phyloP scores from a whole-genome alignment of 1,140 invertebrate genomes.

The Pachyrhynchus sulphureomaculatus region DNA sequence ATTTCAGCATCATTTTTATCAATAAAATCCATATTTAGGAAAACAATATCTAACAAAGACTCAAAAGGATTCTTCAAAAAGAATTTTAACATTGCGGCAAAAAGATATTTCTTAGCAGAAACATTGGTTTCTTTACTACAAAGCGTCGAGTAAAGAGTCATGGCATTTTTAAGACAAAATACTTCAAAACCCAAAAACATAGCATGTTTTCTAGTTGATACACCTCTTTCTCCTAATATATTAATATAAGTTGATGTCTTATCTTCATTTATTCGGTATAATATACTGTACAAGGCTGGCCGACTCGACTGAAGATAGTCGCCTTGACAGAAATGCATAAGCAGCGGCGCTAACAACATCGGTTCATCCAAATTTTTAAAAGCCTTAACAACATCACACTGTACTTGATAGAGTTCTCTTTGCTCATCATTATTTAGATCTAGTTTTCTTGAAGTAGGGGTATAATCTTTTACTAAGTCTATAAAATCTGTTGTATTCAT shows the following conservation, averaged over 20 bases:
- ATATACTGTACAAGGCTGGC: slow-evolving; percentile 8
- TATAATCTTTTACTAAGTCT: slow-evolving; percentile 1
- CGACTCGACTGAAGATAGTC: slow-evolving; percentile 19
- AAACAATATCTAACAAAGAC: background rate
- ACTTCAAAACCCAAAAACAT: background rate
- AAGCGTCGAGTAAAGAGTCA: background rate
- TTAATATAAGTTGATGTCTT: background rate
- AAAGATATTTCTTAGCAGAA: slow-evolving; percentile 7
- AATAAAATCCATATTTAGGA: background rate
- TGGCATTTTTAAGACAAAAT: background rate
- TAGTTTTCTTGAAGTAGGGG: slow-evolving; percentile 1
- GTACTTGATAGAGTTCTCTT: slow-evolving; percentile 3
- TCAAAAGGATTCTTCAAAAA: slow-evolving; percentile 14
- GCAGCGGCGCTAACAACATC: background rate
- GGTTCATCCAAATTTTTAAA: slow-evolving; percentile 1
- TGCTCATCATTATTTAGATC: background rate
- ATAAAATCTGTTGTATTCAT: slow-evolving; percentile 7
- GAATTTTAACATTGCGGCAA: slow-evolving; percentile 6
- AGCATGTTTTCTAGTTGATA: slow-evolving; percentile 21
- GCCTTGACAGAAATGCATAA: slow-evolving; percentile 14
- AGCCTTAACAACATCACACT: background rate
- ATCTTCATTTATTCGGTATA: slow-evolving; percentile 15
- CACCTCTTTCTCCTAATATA: background rate
- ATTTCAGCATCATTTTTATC: slow-evolving; percentile 13
- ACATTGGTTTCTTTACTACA: slow-evolving; percentile 7